phyloP scores from a whole-genome alignment of 2,113 vertebrate species.

The Cheilinus undulatus region DNA sequence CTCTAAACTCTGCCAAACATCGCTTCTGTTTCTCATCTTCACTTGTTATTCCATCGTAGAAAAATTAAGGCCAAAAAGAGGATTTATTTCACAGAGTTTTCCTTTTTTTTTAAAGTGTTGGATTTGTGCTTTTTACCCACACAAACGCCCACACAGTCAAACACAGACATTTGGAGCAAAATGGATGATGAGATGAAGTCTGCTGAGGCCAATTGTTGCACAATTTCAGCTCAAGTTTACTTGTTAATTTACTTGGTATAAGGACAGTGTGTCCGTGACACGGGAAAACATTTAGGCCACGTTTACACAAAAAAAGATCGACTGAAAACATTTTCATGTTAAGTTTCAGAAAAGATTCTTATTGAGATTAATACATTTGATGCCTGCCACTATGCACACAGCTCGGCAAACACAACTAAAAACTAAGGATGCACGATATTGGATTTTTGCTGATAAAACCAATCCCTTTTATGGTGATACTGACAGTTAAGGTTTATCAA shows the following conservation, averaged over 20 bases:
- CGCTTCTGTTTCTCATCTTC: conserved; percentile 4
- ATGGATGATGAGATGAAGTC: neutral
- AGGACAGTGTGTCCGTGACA: neutral
- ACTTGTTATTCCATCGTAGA: neutral
- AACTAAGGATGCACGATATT: no score
- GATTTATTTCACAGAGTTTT: neutral
- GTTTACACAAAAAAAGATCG: no score
- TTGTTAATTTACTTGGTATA: conserved; percentile 4
- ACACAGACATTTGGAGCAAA: neutral
- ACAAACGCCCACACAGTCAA: neutral
- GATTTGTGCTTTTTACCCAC: conserved; percentile 2
- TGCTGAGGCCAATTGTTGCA: neutral
- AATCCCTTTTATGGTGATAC: no score
- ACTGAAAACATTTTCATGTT: no score
- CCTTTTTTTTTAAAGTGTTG: neutral
- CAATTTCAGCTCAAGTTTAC: neutral
- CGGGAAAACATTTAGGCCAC: neutral
- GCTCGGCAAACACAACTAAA: no score
- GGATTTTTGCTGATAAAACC: no score
- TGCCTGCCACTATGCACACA: no score
- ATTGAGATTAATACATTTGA: no score
- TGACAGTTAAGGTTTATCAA: no score
- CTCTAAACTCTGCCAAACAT: conserved; percentile 26
- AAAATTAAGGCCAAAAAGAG: conserved; percentile 14
- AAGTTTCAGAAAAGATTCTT: no score